A percentile compares a stretch with the other conserved stretches of the same genome.
Evolutionary conservation across 1,140 invertebrate genomes (phyloP).

Genomic region (Brachionus plicatilis): DNA sequence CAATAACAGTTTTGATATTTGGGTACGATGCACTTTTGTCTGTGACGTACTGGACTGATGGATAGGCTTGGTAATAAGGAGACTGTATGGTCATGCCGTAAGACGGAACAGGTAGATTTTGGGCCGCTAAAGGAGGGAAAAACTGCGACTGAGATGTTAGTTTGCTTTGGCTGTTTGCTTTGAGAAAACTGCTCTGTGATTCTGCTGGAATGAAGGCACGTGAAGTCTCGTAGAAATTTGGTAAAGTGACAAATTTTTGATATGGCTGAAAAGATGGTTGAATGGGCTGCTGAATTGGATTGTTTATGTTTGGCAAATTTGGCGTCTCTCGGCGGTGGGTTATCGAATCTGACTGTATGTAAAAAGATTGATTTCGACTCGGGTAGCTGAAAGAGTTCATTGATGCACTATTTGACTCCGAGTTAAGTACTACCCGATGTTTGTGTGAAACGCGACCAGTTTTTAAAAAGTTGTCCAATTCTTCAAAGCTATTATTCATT

Average conservation of each 20-base stretch:
- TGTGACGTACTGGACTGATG: background rate
- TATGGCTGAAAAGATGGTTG: background rate
- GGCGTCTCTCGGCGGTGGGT: background rate
- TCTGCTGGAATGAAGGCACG: background rate
- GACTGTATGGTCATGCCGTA: conserved; percentile 16
- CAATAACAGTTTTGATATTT: conserved; percentile 7
- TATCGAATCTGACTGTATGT: background rate
- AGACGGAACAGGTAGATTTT: background rate
- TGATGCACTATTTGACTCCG: background rate
- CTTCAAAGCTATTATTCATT: conserved; percentile 2
- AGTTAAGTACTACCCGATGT: background rate
- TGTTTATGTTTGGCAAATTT: background rate
- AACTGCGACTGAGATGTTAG: background rate
- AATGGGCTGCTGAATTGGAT: background rate
- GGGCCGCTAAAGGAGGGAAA: background rate
- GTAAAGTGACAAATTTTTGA: conserved; percentile 23
- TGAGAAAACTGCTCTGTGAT: background rate
- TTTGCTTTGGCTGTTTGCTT: background rate
- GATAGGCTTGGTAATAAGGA: conserved; percentile 4
- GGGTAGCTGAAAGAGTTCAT: background rate
- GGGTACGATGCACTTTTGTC: background rate
- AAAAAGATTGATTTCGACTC: background rate
- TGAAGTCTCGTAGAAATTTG: conserved; percentile 5
- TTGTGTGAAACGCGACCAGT: background rate
- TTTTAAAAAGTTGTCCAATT: conserved; percentile 1